Base-by-base conservation (phyloP, 2,888 invertebrate species). In the Morpho deidamia region DNA sequence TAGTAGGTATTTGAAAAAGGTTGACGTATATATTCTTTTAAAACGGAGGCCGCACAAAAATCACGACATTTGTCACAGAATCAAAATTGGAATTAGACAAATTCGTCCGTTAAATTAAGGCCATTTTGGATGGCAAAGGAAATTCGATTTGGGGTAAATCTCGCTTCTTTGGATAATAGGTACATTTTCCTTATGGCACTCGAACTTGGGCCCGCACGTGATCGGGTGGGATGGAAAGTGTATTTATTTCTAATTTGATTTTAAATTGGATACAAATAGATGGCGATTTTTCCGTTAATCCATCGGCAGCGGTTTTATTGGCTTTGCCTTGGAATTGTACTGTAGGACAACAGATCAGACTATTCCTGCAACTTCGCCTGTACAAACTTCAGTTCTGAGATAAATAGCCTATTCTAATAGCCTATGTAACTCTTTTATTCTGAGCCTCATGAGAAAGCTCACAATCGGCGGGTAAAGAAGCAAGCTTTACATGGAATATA, bases 71-170 rank as follows among this genome's bases (percentile, higher is more conserved):
- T 82, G 83, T 86, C 86, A 85, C 83, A 78, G 86, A 77, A 81
- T 80, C 82, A 83, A 84, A 86, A 87, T 87, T 80, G 83, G 86
- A 87, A 88, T 88, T 86, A 86, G 81, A 87, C 85, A 86, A 87
- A 87, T 87, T 87, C 85, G 83, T 78, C 82, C 83, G 85, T 88
- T 86, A 87, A 88, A 88, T 88, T 88, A 87, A 83, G 81, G 81
- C 80, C 74, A 80, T 83, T 83, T 72, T 74, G 75, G 77, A 76
- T 73, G 66, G 70, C 70, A 75, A 76, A 71, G 70, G 74, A 78
- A 78, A 85, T 87, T 87, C 84, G 87, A 87, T 85, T 87, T 83
- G 81, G 51, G 82, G 78, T 76, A 84, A 85, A 86, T 84, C 83
- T 83, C 76, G 75, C 74, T 67, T 69, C 48, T 71, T 23, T 73